Percentiles rank a stretch among this genome's conserved stretches.
Evolutionary conservation across 2,113 vertebrate genomes (phyloP).

Genomic region (Phocoena phocoena): DNA sequence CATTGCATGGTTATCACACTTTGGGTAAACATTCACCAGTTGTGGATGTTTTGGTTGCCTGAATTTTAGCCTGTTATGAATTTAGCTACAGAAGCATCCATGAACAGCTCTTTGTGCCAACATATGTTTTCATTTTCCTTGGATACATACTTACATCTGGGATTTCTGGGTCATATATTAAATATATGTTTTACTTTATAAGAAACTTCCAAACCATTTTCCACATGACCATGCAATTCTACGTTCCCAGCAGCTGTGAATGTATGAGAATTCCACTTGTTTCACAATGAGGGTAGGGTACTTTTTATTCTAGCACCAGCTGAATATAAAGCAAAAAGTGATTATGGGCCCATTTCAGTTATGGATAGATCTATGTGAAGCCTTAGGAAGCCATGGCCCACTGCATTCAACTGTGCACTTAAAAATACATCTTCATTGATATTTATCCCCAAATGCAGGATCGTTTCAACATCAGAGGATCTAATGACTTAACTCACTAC

Average conservation of each 20-base stretch:
- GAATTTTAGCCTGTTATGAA: background rate
- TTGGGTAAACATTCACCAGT: background rate
- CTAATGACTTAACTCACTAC: background rate
- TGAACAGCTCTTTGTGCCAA: background rate
- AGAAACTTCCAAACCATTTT: background rate
- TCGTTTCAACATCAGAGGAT: background rate
- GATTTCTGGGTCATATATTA: background rate
- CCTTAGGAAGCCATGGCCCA: background rate
- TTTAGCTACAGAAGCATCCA: background rate
- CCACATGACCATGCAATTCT: background rate
- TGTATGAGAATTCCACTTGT: background rate
- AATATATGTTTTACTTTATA: background rate
- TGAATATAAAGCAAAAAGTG: background rate
- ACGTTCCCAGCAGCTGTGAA: background rate
- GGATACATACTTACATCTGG: background rate
- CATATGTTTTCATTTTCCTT: background rate
- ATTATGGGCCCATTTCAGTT: background rate
- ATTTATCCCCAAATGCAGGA: background rate
- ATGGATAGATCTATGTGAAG: background rate
- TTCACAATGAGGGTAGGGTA: background rate
- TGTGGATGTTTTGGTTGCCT: background rate
- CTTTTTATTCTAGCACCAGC: background rate
- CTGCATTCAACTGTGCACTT: background rate
- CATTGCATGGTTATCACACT: accelerated
- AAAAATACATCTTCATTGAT: background rate